phyloP scores from a whole-genome alignment of 2,888 invertebrate genomes.

The Leptopilina drosophilae region DNA sequence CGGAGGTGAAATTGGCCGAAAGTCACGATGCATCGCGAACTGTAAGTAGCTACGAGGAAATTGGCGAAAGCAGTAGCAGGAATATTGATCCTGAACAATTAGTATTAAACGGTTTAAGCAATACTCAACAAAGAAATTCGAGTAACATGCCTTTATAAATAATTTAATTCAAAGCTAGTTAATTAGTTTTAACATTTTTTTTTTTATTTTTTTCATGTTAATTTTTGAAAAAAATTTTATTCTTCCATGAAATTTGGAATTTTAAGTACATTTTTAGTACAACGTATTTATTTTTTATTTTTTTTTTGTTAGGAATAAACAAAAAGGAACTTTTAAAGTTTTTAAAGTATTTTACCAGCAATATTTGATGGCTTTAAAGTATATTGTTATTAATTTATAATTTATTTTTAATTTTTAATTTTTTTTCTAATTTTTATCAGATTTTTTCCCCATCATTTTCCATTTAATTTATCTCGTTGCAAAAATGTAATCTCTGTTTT shows the following conservation, averaged over 20 bases:
- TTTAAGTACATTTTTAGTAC: not conserved
- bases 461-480: too few species aligned
- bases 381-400: constrained; percentile 5
- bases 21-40: constrained; percentile 58
- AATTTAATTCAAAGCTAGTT: not conserved
- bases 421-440: not conserved
- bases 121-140: constrained; percentile 45
- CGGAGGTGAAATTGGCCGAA: constrained; percentile 82
- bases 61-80: constrained; percentile 59
- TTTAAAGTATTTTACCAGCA: not conserved
- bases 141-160: constrained; percentile 30
- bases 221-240: not conserved
- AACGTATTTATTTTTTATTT: not conserved
- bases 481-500: not conserved
- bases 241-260: not conserved
- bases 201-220: not conserved
- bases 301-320: not conserved
- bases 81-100: constrained; percentile 60
- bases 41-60: constrained; percentile 61
- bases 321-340: not conserved
- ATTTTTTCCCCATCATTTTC: not conserved
- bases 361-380: not conserved
- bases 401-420: too few species aligned
- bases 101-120: constrained; percentile 54
- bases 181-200: constrained; percentile 18